phyloP scores from a whole-genome alignment of 2,113 vertebrate genomes.

The Leptobrachium ailaonicum region DNA sequence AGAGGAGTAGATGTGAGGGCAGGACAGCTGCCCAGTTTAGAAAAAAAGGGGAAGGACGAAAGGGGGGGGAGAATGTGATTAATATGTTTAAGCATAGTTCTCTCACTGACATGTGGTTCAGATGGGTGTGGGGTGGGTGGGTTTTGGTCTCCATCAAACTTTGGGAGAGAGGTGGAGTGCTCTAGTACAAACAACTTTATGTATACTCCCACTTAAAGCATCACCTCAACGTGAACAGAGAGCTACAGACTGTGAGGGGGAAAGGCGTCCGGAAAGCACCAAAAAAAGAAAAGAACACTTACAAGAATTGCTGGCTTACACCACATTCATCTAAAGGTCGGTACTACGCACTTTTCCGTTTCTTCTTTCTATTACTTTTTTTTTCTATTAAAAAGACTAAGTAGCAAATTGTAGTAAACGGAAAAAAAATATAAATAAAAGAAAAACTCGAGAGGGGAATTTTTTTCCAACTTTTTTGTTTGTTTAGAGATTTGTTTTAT shows the following conservation, averaged over 20 bases:
- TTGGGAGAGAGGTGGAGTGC: constrained; percentile 37
- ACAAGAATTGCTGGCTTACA: neutral
- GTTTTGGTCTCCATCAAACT: constrained; percentile 31
- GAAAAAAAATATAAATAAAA: too few species aligned
- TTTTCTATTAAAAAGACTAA: too few species aligned
- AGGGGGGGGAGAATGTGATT: constrained; percentile 24
- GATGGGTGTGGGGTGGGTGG: constrained; percentile 42
- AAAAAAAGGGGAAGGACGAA: constrained; percentile 34
- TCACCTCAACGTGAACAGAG: constrained; percentile 35
- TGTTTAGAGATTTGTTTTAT: too few species aligned
- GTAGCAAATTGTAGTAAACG: too few species aligned
- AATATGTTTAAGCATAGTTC: constrained; percentile 36
- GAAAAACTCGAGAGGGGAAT: too few species aligned
- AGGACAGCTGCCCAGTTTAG: constrained; percentile 32
- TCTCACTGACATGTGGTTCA: constrained; percentile 31
- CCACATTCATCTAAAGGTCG: too few species aligned
- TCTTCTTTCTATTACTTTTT: too few species aligned
- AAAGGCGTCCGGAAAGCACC: neutral
- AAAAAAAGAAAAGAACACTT: neutral
- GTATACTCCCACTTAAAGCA: constrained; percentile 33
- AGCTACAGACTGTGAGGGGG: neutral
- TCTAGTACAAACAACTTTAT: constrained; percentile 33
- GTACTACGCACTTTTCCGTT: too few species aligned
- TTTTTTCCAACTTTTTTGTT: too few species aligned
- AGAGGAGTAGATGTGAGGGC: constrained; percentile 15